These are phyloP conservation scores for Synanthedon formicaeformis DNA, from an alignment of 2,888 invertebrate genomes.

Conservation along the genomic window DNA sequence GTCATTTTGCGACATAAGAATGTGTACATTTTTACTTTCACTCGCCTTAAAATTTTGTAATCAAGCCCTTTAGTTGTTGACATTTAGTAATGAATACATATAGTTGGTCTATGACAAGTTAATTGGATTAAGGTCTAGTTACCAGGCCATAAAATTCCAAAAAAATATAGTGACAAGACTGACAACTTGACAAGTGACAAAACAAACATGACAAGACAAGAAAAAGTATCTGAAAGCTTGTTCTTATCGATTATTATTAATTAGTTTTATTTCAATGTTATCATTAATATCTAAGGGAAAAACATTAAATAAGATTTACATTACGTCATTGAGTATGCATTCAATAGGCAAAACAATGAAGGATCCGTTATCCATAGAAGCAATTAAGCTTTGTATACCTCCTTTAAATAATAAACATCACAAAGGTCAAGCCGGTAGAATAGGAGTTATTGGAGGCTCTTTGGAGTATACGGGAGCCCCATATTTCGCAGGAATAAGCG, in stretches of 20 bases:
- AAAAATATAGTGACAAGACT: no score
- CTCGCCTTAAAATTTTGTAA: no score
- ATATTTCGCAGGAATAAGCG: conserved; percentile 93
- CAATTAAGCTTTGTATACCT: conserved; percentile 66
- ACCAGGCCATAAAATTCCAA: no score
- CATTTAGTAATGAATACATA: no score
- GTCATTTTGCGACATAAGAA: no score
- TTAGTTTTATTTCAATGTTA: neutral
- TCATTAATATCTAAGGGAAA: neutral
- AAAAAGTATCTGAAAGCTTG: no score
- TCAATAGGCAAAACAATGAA: neutral
- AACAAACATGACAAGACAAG: no score
- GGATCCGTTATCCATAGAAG: conserved; percentile 11
- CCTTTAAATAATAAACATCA: conserved; percentile 74
- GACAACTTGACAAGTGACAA: no score
- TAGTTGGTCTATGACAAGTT: no score
- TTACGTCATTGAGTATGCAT: neutral
- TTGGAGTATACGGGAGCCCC: conserved; percentile 97
- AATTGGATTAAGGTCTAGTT: no score
- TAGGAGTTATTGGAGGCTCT: conserved; percentile 95
- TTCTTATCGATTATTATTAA: neutral
- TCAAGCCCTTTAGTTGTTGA: no score
- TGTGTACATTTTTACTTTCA: no score
- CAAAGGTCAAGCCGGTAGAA: conserved; percentile 92
- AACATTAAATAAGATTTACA: neutral